Base-by-base conservation (phyloP, 2,113 vertebrate species). In the Brienomyrus longianalis region DNA sequence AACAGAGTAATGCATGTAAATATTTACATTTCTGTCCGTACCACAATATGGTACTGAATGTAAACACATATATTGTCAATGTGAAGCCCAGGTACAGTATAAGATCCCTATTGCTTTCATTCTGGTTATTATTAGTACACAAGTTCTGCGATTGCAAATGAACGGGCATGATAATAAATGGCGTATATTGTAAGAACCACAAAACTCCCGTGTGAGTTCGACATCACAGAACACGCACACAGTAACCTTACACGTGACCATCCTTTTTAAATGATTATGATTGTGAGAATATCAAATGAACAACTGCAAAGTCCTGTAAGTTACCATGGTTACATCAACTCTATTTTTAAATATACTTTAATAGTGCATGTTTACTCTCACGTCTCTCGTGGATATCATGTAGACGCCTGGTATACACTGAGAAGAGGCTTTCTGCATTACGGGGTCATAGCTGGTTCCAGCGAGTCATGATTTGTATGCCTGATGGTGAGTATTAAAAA, bases 251-350 rank as follows among this genome's bases (percentile, higher is more conserved):
- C 17, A 62, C 17, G 19, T 54, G 27, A 47, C 21, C 31, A 1
- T 45, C 50, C 27, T 86, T 77, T 83, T 83, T 89, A 89, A 35
- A 77, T 19, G 70, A 83, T 5, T 54, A 6, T 39, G 45, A 51
- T 19, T 77, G 27, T 50, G 21, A 86, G 31, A 27, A 86, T 23
- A 27, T 62, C n/a, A 51, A 90, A 90, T 77, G 70, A 90, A 90
- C 35, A 83, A 13, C 48, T 59, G 21, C 89, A 9, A 80, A 80
- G 11, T 27, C 11, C 23, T 77, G 50, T 50, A 70, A 80, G 86
- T 90, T 87, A 80, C 89, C 85, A 90, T 90, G 84, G 89, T 74
- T 87, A 90, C 89, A 80, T 77, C 59, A 77, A 70, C 27, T 87
- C 89, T 87, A 90, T 90, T 90, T 90, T 90, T 87, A 87, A 59